Evolutionary conservation across 2,113 vertebrate species (phyloP), one percentile per base, ranked within the genome.

Genomic region (Macquaria ambigua): DNA sequence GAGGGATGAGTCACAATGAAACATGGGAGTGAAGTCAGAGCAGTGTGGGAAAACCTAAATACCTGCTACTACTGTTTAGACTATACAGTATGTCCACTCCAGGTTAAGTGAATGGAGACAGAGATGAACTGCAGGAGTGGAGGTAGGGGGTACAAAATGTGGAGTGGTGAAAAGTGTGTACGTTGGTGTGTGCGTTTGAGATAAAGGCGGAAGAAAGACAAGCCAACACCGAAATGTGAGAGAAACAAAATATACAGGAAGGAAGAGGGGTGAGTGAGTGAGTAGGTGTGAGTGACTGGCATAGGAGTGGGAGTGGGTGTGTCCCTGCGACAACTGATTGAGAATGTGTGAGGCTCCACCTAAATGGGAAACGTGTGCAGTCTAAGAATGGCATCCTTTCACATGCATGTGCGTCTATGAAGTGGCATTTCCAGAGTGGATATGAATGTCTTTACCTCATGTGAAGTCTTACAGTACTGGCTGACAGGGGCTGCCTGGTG

Each of bases 321-420:
- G 67, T 62, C 76, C 75, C 63, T 23, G 28, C 61, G 87, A 87
- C 82, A 43, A 66, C 58, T 71, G 58, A 76, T 37, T 56, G 72
- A 72, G 81, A 85, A 69, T n/a, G 79, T 83, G 82, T 23, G 21
- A 56, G 72, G 23, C 78, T 89, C 62, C 74, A 43, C 52, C 70
- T 80, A 67, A 77, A 76, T 48, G 72, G 72, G 74, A 89, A 90
- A 68, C 69, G 70, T 43, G 66, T 89, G 79, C 59, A 78, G 74
- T 84, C 83, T 63, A 62, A 59, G 34, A 82, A 87, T 87, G 73
- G 83, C 87, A 84, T 72, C 78, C 82, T 83, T 28, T 53, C 59
- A 53, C 53, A 31, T 70, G 18, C 67, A 69, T 50, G 80, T 74
- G 52, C 0, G 18, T 69, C n/a, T 74, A 23, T 82, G 67, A 79